Percentiles rank a stretch among this genome's conserved stretches.
Evolutionary conservation across 1,140 invertebrate species (phyloP).

Genomic region (Formica exsecta): DNA sequence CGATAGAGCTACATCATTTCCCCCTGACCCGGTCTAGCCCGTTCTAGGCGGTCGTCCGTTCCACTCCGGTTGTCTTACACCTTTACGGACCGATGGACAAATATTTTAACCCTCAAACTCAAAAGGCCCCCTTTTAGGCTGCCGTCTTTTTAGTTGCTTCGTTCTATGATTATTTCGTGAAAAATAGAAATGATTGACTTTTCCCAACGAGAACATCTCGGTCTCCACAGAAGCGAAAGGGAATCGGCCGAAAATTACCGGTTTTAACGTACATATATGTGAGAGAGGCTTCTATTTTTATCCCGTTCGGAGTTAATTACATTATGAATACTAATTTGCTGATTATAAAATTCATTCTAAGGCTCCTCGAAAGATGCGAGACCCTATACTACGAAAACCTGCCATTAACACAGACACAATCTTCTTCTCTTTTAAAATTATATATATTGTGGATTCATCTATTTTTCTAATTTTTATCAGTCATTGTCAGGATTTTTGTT

Average conservation of each 20-base stretch:
- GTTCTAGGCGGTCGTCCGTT: slow-evolving; percentile 65
- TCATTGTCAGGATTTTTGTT: neutral
- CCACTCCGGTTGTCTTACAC: slow-evolving; percentile 25
- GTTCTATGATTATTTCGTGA: neutral
- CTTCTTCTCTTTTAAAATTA: neutral
- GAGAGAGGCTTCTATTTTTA: slow-evolving; percentile 34
- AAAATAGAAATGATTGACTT: neutral
- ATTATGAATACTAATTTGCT: slow-evolving; percentile 38
- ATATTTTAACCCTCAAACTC: slow-evolving; percentile 36
- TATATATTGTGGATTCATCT: neutral
- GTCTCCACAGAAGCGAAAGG: neutral
- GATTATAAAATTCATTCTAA: slow-evolving; percentile 25
- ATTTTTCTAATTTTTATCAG: neutral
- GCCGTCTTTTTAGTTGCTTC: neutral
- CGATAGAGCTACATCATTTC: slow-evolving; percentile 72
- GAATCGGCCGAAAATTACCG: slow-evolving; percentile 8
- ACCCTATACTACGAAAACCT: neutral
- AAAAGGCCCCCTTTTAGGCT: too few relatives aligned
- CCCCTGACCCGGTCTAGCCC: slow-evolving; percentile 68
- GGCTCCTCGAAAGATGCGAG: neutral
- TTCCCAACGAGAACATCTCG: neutral
- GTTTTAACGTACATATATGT: slow-evolving; percentile 6
- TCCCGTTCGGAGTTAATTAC: slow-evolving; percentile 7
- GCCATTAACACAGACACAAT: too few relatives aligned
- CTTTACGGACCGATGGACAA: slow-evolving; percentile 8